Conservation (phyloP, 1,140 invertebrate species). For the Ridgeia piscesae region DNA sequence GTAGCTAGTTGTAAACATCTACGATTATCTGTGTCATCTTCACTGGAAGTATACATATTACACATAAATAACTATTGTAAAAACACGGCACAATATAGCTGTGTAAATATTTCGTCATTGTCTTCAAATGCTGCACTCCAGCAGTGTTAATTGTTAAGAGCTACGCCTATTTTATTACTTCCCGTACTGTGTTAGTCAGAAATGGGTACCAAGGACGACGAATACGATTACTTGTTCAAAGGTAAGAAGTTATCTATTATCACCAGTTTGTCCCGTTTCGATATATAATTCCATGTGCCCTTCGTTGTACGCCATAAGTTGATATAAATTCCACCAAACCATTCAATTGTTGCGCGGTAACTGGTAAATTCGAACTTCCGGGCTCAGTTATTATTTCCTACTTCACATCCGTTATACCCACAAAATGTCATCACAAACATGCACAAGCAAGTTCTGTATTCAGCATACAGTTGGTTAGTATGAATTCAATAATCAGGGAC, state of each 20-base stretch:
- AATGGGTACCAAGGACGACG: slow-evolving; percentile 84
- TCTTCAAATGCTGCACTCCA: neutral
- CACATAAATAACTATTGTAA: neutral
- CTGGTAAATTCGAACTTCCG: neutral
- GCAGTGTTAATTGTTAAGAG: slow-evolving; percentile 2
- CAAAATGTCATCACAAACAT: neutral
- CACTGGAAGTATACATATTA: neutral
- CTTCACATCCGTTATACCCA: no score
- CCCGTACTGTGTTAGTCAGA: slow-evolving; percentile 8
- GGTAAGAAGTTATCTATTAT: slow-evolving; percentile 63
- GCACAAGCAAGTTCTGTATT: neutral
- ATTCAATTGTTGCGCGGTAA: neutral
- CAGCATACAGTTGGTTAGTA: no score
- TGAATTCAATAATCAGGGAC: no score
- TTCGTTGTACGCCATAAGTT: neutral
- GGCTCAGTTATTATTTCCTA: neutral
- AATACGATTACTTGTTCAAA: slow-evolving; percentile 99
- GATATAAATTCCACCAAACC: neutral
- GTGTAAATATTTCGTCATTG: neutral
- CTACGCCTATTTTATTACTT: neutral
- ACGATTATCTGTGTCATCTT: slow-evolving; percentile 9
- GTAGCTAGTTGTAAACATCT: slow-evolving; percentile 12
- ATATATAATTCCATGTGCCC: neutral
- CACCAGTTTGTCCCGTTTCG: neutral
- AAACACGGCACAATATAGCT: neutral